Base-by-base conservation (phyloP, 1,140 invertebrate genomes). In the Leptinotarsa texana region DNA sequence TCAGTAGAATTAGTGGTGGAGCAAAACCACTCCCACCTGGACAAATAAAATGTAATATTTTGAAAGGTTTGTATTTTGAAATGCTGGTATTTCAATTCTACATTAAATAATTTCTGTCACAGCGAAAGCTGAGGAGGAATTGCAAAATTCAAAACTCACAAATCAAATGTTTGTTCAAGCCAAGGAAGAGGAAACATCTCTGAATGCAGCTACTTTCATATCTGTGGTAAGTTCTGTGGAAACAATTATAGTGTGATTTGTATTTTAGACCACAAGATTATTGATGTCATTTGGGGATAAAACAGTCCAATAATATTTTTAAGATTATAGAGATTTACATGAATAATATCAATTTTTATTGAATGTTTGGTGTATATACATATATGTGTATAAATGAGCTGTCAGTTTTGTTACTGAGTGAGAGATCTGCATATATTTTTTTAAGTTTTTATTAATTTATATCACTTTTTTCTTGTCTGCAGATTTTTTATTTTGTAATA, bases 41-140 rank as follows among this genome's bases (percentile, higher is more conserved):
- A 75, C 93, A 96, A 81, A 90, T 97, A 65, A 98, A 98, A 86
- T 97, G 95, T 86, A 98, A 98, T 87, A 97, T 98, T 83, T 86
- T 97, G 48, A 98, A 98, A 89, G 95, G 93, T 87, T 89, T 88
- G 73, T 84, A 87, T 70, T 57, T 18, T 17, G 15, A 27, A 48
- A 57, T 4, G 6, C n/a, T 22, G 51, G 18, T 22, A 27, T 13
- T 21, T 69, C 15, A 22, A 17, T 49, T 24, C 8, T 11, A 67
- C 0, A 21, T n/a, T 11, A 21, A 67, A 67, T 67, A 21, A 27
- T 17, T 47, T 21, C 3, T 73, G 78, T 82, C 79, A 24, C 75
- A 89, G 88, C 88, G 63, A 88, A 88, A 83, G 86, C 87, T 21
- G 89, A 90, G 81, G 90, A 91, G 80, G 89, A 90, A 82, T 76